Evolutionary conservation across 2,888 invertebrate genomes (phyloP).

Genomic region (Drosophila phalerata): DNA sequence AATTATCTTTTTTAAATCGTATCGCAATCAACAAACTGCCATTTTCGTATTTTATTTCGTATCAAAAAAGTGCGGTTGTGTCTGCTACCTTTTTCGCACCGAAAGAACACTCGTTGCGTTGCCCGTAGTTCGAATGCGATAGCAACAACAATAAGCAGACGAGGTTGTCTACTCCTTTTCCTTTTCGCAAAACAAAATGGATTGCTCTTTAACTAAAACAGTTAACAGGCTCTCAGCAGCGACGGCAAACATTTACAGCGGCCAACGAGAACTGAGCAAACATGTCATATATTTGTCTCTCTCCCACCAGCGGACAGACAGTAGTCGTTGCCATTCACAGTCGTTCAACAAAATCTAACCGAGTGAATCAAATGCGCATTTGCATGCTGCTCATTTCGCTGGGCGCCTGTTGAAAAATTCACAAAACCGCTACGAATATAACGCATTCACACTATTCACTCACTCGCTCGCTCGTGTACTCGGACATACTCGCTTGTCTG

Average conservation of each 20-base stretch:
- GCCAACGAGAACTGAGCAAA: constrained; percentile 53
- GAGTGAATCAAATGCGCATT: constrained; percentile 35
- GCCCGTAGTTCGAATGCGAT: constrained; percentile 14
- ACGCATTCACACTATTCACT: constrained; percentile 78
- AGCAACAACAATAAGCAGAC: constrained; percentile 14
- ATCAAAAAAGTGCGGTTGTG: not conserved
- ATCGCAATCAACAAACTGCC: not conserved
- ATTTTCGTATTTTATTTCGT: not conserved
- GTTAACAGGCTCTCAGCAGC: constrained; percentile 81
- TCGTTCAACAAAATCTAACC: constrained; percentile 18
- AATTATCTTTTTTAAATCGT: not conserved
- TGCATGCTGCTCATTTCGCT: constrained; percentile 41
- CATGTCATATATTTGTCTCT: constrained; percentile 48
- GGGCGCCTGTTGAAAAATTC: constrained; percentile 82
- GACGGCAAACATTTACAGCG: constrained; percentile 24
- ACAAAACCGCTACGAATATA: constrained; percentile 83
- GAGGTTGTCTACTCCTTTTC: constrained; percentile 69
- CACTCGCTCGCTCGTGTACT: constrained; percentile 64
- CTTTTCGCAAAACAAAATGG: constrained; percentile 84
- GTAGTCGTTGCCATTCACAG: constrained; percentile 45
- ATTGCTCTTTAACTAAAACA: constrained; percentile 86
- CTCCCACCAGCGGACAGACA: constrained; percentile 31
- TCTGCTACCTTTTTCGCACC: constrained; percentile 17
- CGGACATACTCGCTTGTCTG: constrained; percentile 41
- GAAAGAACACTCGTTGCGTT: constrained; percentile 30